Percentiles rank a stretch among this genome's conserved stretches.
Evolutionary conservation across 2,113 vertebrate species (phyloP).

Genomic region (Oxygymnocypris stewartii): DNA sequence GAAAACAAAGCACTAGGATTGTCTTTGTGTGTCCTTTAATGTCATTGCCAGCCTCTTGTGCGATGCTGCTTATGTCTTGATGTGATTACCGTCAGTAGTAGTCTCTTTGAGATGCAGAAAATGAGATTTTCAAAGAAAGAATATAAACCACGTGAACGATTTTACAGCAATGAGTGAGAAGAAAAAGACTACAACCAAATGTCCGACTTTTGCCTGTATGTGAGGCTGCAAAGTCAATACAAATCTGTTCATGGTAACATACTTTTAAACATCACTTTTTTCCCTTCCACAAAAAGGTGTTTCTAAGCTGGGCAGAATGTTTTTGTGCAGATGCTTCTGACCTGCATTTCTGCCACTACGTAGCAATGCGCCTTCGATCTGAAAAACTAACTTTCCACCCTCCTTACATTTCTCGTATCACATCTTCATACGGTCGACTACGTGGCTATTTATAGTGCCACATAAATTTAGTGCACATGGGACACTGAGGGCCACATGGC

Average conservation of each 20-base stretch:
- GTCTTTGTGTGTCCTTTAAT: constrained; percentile 45
- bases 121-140: constrained; percentile 53
- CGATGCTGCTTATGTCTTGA: constrained; percentile 51
- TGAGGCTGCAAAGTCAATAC: constrained; percentile 3
- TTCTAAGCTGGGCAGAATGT: background rate
- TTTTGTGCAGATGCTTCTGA: background rate
- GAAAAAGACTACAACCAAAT: background rate
- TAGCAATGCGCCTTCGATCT: background rate
- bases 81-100: constrained; percentile 45
- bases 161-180: constrained; percentile 34
- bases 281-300: no score
- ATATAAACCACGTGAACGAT: constrained; percentile 34
- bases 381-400: constrained; percentile 15
- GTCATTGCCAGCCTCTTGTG: constrained; percentile 49
- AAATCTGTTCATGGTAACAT: background rate
- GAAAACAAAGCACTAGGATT: constrained; percentile 11
- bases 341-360: background rate
- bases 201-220: background rate
- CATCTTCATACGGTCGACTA: constrained; percentile 42
- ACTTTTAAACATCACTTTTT: background rate
- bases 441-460: constrained; percentile 47
- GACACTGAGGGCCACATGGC: constrained; percentile 24
- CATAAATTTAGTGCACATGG: constrained; percentile 44
- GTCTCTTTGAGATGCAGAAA: constrained; percentile 40
- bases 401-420: constrained; percentile 24